Evolutionary conservation across 2,113 vertebrate genomes (phyloP).

Genomic region (human (Homo sapiens)): GRCh38 chr11:66487501-66488000

Average conservation of each 20-base stretch:
- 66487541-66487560: neutral
- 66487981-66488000: slow-evolving; percentile 92
- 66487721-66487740: neutral
- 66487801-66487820: neutral
- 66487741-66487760: no score
- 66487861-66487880: neutral
- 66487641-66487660: fast-evolving
- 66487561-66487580: neutral
- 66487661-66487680: neutral
- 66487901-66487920: slow-evolving; percentile 86
- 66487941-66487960: slow-evolving; percentile 86
- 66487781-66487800: neutral
- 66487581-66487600: neutral
- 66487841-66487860: neutral
- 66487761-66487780: neutral
- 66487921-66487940: slow-evolving; percentile 94
- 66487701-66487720: neutral
- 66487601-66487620: neutral
- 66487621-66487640: neutral
- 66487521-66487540: neutral
- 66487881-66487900: neutral
- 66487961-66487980: slow-evolving; percentile 87
- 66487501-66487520: neutral
- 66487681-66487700: fast-evolving
- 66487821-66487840: neutral